Evolutionary conservation across 1,140 invertebrate species (phyloP), one percentile per base, ranked within the genome.

Genomic region (Atta texana): DNA sequence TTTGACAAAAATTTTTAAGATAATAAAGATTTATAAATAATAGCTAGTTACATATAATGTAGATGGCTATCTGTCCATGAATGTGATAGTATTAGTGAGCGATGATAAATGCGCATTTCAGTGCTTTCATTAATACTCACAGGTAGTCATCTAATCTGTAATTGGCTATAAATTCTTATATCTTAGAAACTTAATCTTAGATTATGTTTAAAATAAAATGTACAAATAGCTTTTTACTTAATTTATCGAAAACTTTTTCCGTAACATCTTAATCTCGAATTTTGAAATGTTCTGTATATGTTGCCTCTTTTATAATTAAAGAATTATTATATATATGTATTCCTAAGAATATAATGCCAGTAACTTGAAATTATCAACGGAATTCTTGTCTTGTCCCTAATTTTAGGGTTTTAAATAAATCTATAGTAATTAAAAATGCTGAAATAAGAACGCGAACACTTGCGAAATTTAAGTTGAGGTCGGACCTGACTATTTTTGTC

Each of bases 401-500:
- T 44, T 24, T 6, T 21, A 49, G 12, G 12, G 1, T 24, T 39
- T 39, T 69, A 69, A 69, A 49, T 69, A 10, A 44, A n/a, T 21
- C 5, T 69, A 14, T 49, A 49, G 0, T 49, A 24, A 18, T 28
- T 72, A 72, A 14, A 51, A 51, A 44, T 44, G 39, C 12, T 4
- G 14, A 14, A 51, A 21, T 72, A 51, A 72, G 24, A 31, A 28
- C 21, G 8, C 69, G 21, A 28, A 2, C 24, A 72, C 7, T 72
- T 39, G 69, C n/a, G 69, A 51, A 72, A 51, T 28, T 72, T 10
- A 49, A 69, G 39, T 51, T 21, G 66, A 69, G 66, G 39, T 28
- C 39, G 6, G 51, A 24, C 51, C 39, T 69, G 34, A 68, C 21
- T 68, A 68, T 69, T 69, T 5, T 69, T 7, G 39, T 69, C 21